These are phyloP conservation scores for Lysandra coridon DNA, from an alignment of 2,888 invertebrate genomes.

Conservation along the genomic window DNA sequence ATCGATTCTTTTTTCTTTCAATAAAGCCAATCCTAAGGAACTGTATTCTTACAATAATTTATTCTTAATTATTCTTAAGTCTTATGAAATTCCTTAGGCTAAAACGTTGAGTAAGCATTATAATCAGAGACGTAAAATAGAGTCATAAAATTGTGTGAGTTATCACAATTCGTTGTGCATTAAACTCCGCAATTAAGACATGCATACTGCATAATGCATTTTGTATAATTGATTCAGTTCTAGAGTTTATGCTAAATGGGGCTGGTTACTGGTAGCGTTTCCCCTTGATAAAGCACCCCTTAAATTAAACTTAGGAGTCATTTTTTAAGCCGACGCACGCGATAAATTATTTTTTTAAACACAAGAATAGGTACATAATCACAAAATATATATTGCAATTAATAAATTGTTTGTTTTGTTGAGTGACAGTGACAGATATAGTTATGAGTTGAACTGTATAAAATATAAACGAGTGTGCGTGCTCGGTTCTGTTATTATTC, in stretches of 20 bases:
- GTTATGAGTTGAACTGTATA: no score
- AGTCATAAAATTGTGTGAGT: neutral
- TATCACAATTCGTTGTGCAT: neutral
- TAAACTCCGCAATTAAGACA: neutral
- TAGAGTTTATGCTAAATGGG: neutral
- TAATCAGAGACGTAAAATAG: neutral
- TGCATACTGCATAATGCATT: slow-evolving; percentile 4
- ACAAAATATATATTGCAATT: no score
- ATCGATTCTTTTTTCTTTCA: no score
- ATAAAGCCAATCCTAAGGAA: no score
- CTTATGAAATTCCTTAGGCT: no score
- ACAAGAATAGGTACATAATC: no score
- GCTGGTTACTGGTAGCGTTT: neutral
- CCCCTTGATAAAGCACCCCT: neutral
- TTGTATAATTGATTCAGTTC: slow-evolving; percentile 6
- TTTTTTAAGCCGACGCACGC: neutral
- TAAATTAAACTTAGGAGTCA: neutral
- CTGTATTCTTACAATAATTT: neutral
- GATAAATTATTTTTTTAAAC: neutral
- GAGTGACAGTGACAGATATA: no score
- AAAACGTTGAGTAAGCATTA: neutral
- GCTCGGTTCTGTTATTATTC: no score
- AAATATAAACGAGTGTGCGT: no score
- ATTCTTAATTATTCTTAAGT: neutral
- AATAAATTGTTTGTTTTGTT: no score